A percentile compares a stretch with the other conserved stretches of the same genome.
phyloP scores from a whole-genome alignment of 2,888 invertebrate genomes.

The Polyommatus iphigenia region DNA sequence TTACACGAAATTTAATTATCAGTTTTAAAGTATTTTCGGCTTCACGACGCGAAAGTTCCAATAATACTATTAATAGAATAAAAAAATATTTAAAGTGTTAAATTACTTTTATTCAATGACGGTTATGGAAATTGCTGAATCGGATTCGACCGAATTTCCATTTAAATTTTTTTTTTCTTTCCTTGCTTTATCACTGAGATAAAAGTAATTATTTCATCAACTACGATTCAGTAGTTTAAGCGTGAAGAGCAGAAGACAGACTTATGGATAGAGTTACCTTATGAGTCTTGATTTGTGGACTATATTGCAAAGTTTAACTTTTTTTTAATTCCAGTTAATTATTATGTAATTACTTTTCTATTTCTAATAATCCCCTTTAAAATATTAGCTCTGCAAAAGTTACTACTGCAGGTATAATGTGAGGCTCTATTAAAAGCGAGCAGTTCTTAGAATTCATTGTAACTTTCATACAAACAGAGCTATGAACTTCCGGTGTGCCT shows the following conservation, averaged over 20 bases:
- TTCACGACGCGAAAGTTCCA: neutral
- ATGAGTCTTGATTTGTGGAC: too few species aligned
- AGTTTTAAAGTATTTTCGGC: constrained; percentile 28
- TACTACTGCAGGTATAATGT: neutral
- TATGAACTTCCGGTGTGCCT: neutral
- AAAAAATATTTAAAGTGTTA: constrained; percentile 3
- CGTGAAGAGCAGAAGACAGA: too few species aligned
- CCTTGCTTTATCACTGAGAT: neutral
- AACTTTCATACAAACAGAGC: neutral
- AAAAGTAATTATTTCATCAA: too few species aligned
- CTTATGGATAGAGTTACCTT: too few species aligned
- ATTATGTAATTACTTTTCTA: neutral
- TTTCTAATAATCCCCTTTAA: neutral
- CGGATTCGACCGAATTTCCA: neutral
- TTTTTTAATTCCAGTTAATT: neutral
- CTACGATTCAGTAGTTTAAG: neutral
- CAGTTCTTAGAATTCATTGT: neutral
- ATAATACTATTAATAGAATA: constrained; percentile 3
- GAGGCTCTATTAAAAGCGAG: neutral
- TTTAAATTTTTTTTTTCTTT: neutral
- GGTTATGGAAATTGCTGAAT: neutral
- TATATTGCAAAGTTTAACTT: too few species aligned
- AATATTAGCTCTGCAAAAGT: neutral
- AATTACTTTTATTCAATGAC: neutral
- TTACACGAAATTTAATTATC: constrained; percentile 28